These are phyloP conservation scores for Paralichthys olivaceus DNA, from an alignment of 2,113 vertebrate genomes.

Conservation along the genomic window DNA sequence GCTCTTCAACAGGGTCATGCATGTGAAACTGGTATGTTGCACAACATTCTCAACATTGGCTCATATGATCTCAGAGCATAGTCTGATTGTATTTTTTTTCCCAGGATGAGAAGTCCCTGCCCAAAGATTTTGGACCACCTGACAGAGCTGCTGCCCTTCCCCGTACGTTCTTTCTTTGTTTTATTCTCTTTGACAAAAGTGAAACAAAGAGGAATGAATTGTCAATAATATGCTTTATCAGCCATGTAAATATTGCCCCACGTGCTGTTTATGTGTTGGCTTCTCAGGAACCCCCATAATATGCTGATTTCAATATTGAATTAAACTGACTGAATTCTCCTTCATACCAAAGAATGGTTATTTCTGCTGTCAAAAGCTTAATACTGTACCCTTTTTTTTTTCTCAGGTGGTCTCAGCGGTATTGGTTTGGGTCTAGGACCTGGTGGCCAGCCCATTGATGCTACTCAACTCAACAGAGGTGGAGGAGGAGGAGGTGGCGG, in stretches of 20 bases:
- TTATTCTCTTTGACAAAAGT: no score
- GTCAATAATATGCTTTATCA: no score
- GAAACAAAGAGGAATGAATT: no score
- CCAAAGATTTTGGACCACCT: conserved; percentile 93
- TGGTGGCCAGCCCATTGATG: conserved; percentile 96
- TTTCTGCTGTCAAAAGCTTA: neutral
- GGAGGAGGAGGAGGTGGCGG: conserved; percentile 80
- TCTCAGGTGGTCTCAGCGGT: conserved; percentile 93
- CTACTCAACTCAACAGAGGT: conserved; percentile 92
- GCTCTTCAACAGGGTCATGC: conserved; percentile 96
- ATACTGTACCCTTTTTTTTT: neutral
- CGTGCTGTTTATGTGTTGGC: no score
- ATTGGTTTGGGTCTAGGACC: conserved; percentile 96
- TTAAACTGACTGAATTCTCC: no score
- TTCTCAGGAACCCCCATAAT: no score
- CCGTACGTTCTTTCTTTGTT: conserved; percentile 84
- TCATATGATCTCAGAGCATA: neutral
- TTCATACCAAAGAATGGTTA: no score
- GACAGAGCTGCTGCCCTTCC: conserved; percentile 92
- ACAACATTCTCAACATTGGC: neutral
- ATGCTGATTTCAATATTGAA: no score
- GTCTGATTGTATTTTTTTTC: neutral
- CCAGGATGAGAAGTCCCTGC: conserved; percentile 95
- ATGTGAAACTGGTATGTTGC: conserved; percentile 94
- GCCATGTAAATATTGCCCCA: no score